phyloP scores from a whole-genome alignment of 2,113 vertebrate species.

The Capricornis sumatraensis region DNA sequence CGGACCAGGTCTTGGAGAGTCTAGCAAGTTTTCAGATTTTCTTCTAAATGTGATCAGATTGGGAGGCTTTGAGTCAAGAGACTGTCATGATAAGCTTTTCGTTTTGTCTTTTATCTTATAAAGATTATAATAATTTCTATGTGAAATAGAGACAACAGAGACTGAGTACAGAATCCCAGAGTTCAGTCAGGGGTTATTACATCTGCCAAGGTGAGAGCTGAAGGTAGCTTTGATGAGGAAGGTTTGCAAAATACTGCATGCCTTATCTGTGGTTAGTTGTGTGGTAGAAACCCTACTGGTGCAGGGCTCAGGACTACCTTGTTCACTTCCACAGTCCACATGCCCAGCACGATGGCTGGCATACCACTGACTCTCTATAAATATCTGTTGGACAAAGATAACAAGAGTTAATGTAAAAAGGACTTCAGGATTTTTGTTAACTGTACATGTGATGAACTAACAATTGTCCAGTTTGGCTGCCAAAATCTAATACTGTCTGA shows the following conservation, averaged over 20 bases:
- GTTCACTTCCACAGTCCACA: background rate
- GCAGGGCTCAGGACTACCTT: background rate
- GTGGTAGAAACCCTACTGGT: background rate
- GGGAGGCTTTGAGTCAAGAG: background rate
- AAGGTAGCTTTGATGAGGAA: background rate
- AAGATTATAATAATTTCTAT: background rate
- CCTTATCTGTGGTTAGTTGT: background rate
- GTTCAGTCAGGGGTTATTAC: background rate
- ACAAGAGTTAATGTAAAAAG: background rate
- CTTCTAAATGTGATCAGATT: background rate
- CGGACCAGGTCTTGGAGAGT: background rate
- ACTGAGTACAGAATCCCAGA: background rate
- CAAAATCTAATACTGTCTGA: background rate
- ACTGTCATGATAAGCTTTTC: background rate
- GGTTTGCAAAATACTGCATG: background rate
- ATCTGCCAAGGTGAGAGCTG: background rate
- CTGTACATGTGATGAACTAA: background rate
- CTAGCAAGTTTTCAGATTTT: background rate
- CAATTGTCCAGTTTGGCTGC: background rate
- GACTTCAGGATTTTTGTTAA: background rate
- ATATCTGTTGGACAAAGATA: background rate
- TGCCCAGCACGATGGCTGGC: background rate
- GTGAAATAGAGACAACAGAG: background rate
- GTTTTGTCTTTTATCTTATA: background rate
- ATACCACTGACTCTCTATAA: background rate